phyloP scores from a whole-genome alignment of 2,113 vertebrate genomes.

The Strix aluco region DNA sequence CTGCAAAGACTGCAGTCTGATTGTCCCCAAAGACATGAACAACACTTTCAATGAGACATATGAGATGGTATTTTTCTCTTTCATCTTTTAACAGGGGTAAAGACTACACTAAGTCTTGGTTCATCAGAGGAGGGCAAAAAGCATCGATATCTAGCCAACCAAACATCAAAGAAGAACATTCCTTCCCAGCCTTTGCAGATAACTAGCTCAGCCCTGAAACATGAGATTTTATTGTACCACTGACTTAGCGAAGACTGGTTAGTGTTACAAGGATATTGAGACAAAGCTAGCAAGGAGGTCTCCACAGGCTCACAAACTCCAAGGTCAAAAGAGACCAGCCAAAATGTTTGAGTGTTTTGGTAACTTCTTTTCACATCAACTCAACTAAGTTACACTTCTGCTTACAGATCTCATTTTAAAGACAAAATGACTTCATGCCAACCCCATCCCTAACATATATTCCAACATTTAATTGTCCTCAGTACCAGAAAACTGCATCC shows the following conservation, averaged over 20 bases:
- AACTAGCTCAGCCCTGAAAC: neutral
- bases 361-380: neutral
- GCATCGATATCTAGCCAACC: neutral
- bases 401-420: neutral
- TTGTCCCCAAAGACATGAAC: neutral
- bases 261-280: neutral
- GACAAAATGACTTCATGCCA: neutral
- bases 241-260: neutral
- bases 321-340: neutral
- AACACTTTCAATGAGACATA: neutral
- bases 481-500: neutral
- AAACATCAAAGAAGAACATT: slow-evolving; percentile 41
- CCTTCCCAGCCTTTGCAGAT: neutral
- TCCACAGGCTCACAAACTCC: neutral
- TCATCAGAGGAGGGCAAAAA: neutral
- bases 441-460: accelerated
- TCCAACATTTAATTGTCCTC: neutral
- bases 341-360: neutral
- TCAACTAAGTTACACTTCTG: neutral
- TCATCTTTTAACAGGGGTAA: neutral
- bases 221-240: neutral
- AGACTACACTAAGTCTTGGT: neutral
- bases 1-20: neutral
- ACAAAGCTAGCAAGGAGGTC: neutral
- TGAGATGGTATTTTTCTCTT: neutral